phyloP scores from a whole-genome alignment of 2,797 vertebrate genomes.

The Lacerta agilis region DNA sequence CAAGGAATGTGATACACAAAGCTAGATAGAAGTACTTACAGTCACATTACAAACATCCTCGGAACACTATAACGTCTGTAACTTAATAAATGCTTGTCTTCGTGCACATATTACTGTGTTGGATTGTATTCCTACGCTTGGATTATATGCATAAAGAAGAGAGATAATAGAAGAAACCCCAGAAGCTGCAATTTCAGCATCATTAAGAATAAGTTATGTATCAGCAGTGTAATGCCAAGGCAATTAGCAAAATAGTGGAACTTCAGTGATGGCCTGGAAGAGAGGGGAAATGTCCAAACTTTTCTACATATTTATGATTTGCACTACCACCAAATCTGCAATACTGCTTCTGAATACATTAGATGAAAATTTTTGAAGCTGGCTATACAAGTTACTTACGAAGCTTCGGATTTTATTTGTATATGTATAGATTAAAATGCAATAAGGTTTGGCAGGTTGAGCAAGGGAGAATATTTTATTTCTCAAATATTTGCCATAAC shows the following conservation, averaged over 20 bases:
- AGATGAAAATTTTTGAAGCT: background rate
- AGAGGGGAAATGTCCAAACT: background rate
- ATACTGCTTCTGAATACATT: background rate
- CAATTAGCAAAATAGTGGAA: background rate
- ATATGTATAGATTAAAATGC: background rate
- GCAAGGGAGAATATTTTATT: background rate
- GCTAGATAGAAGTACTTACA: background rate
- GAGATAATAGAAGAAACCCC: background rate
- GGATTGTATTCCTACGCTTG: background rate
- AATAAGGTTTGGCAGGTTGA: background rate
- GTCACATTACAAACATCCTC: too few relatives aligned
- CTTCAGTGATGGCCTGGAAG: background rate
- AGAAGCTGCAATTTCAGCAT: background rate
- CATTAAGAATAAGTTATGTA: background rate
- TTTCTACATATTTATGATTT: background rate
- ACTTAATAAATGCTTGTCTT: background rate
- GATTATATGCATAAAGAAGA: background rate
- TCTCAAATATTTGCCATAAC: background rate
- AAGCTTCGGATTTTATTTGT: background rate
- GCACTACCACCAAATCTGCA: background rate
- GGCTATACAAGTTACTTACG: background rate
- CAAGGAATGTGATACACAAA: conserved; percentile 18
- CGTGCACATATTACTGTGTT: background rate
- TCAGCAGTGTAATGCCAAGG: background rate
- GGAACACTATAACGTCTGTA: background rate